A percentile compares a stretch with the other conserved stretches of the same genome.
Conservation (phyloP, 1,140 invertebrate species). For the Ericerus pela region DNA sequence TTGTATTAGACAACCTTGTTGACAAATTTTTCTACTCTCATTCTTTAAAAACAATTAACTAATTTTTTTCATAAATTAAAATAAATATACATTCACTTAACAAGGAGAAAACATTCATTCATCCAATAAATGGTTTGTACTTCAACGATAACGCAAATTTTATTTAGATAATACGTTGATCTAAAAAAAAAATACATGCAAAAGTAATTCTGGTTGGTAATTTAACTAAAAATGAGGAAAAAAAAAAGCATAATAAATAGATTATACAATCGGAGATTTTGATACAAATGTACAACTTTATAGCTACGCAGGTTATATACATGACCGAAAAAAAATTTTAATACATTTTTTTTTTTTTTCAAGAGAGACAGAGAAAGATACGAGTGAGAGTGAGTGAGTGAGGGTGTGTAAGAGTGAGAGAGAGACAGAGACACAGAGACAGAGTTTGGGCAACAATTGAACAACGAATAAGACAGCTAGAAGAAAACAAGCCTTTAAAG, state of each 20-base stretch:
- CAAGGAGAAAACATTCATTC: too few relatives aligned
- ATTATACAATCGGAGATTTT: slow-evolving; percentile 2
- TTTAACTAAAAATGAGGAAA: not conserved
- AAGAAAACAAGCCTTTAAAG: not conserved
- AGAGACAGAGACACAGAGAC: not conserved
- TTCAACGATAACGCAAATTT: not conserved
- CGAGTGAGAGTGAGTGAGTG: too few relatives aligned
- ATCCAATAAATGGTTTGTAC: slow-evolving; percentile 9
- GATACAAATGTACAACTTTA: too few relatives aligned
- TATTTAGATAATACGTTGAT: not conserved
- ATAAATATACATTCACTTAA: not conserved
- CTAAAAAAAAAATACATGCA: too few relatives aligned
- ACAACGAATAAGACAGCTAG: not conserved
- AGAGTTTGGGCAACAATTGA: slow-evolving; percentile 4
- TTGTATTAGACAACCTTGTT: slow-evolving; percentile 5
- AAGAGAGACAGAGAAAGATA: too few relatives aligned
- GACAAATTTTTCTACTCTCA: slow-evolving; percentile 4
- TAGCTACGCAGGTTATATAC: slow-evolving; percentile 1
- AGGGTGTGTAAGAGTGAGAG: too few relatives aligned
- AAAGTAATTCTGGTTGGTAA: slow-evolving; percentile 2
- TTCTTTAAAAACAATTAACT: slow-evolving; percentile 7
- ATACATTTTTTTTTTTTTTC: too few relatives aligned
- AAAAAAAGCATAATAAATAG: slow-evolving; percentile 1
- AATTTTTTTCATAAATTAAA: not conserved
- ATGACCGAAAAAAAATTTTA: too few relatives aligned